These are phyloP conservation scores for Hypsibius dujardini DNA, from an alignment of 1,140 invertebrate species.

Conservation along the genomic window DNA sequence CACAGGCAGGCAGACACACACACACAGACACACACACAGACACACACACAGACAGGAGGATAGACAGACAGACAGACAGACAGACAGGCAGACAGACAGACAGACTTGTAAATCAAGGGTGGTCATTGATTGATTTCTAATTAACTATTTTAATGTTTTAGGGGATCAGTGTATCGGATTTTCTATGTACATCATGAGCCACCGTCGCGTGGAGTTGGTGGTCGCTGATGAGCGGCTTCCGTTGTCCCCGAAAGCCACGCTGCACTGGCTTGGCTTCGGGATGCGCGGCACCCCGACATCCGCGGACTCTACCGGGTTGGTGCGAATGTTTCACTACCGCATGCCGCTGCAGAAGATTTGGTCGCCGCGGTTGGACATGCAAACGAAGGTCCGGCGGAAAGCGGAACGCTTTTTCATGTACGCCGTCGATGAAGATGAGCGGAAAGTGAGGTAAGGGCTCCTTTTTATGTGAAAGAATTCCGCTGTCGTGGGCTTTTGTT, in stretches of 20 bases:
- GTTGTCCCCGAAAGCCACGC: slow-evolving; percentile 45
- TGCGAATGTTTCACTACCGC: slow-evolving; percentile 38
- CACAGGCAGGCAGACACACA: too few species aligned
- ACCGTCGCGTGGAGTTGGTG: background rate
- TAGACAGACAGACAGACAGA: too few species aligned
- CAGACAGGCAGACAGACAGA: too few species aligned
- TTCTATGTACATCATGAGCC: background rate
- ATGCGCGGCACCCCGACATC: slow-evolving; percentile 30
- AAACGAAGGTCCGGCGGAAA: slow-evolving; percentile 45
- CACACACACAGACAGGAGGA: too few species aligned
- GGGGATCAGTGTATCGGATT: background rate
- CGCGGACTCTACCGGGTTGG: slow-evolving; percentile 44
- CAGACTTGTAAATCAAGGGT: too few species aligned
- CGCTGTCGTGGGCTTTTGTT: background rate
- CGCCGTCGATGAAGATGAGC: slow-evolving; percentile 51
- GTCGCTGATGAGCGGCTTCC: slow-evolving; percentile 36
- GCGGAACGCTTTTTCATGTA: slow-evolving; percentile 65
- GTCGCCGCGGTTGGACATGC: slow-evolving; percentile 51
- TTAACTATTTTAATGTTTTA: background rate
- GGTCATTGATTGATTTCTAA: too few species aligned
- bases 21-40: too few species aligned
- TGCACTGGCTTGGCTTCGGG: slow-evolving; percentile 55
- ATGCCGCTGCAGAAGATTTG: slow-evolving; percentile 42
- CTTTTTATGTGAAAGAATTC: background rate
- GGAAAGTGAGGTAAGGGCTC: slow-evolving; percentile 43